phyloP scores from a whole-genome alignment of 2,797 vertebrate species.

The Eulemur coronatus region DNA sequence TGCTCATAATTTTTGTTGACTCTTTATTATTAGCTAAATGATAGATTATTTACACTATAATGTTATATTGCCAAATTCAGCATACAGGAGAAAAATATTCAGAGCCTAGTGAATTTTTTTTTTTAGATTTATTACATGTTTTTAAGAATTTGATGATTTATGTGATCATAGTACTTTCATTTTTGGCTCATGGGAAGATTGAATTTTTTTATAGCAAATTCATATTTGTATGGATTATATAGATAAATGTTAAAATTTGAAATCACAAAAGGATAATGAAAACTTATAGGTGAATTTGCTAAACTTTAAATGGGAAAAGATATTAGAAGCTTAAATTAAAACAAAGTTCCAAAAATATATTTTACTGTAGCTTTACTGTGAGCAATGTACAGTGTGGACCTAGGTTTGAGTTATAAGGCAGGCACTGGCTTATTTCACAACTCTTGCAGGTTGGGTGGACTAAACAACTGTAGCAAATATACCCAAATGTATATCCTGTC shows the following conservation, averaged over 20 bases:
- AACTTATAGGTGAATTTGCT: neutral
- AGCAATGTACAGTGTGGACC: neutral
- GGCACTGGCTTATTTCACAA: neutral
- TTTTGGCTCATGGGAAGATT: neutral
- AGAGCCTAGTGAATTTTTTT: neutral
- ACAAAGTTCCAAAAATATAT: neutral
- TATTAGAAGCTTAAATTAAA: neutral
- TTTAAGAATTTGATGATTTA: slow-evolving; percentile 29
- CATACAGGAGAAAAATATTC: neutral
- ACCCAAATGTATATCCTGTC: neutral
- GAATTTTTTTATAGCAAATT: neutral
- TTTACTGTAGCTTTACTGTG: neutral
- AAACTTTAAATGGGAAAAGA: neutral
- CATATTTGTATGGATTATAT: neutral
- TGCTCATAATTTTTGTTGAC: neutral
- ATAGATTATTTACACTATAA: neutral
- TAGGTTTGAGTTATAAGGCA: neutral
- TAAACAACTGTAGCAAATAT: neutral
- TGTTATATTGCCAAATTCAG: neutral
- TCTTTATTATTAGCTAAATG: neutral
- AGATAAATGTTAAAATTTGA: neutral
- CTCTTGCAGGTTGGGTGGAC: neutral
- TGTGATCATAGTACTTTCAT: neutral
- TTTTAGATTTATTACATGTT: neutral
- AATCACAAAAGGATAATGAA: neutral